A percentile compares a stretch with the other conserved stretches of the same genome.
These are phyloP conservation scores for Synchiropus splendidus DNA, from an alignment of 2,113 vertebrate species.

Conservation along the genomic window DNA sequence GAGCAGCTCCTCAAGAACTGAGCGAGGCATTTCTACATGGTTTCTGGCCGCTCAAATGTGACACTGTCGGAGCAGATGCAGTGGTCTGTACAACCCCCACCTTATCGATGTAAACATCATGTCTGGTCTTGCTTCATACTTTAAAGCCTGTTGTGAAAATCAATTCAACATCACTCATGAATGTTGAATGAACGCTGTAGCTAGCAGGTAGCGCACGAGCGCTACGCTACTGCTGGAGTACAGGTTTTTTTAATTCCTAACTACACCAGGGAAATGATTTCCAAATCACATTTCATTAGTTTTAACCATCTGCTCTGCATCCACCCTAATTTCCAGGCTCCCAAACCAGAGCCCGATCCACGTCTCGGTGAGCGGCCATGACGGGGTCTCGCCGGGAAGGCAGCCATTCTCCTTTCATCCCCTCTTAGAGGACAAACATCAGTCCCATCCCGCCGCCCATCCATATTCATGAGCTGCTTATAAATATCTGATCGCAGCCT, in stretches of 20 bases:
- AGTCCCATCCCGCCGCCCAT: conserved; percentile 66
- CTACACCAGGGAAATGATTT: conserved; percentile 27
- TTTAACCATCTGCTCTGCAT: conserved; percentile 41
- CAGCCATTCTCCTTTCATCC: conserved; percentile 71
- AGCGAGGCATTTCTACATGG: too few relatives aligned
- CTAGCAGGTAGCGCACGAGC: not conserved
- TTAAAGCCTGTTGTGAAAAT: too few relatives aligned
- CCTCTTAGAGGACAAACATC: conserved; percentile 78
- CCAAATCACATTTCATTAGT: conserved; percentile 46
- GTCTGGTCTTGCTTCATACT: not conserved
- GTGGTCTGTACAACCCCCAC: too few relatives aligned
- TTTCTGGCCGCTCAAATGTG: too few relatives aligned
- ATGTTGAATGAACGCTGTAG: not conserved
- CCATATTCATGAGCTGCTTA: conserved; percentile 76
- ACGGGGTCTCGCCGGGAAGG: conserved; percentile 60
- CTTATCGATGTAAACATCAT: not conserved
- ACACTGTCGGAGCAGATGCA: too few relatives aligned
- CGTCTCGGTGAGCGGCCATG: conserved; percentile 48
- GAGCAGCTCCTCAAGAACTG: too few relatives aligned
- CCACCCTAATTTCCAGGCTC: conserved; percentile 10
- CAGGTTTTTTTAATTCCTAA: conserved; percentile 30
- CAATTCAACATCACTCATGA: not conserved
- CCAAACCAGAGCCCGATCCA: conserved; percentile 25
- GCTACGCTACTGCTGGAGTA: conserved; percentile 24
- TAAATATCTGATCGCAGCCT: conserved; percentile 74